phyloP scores from a whole-genome alignment of 2,888 invertebrate species.

The Chaitophorus viminalis region DNA sequence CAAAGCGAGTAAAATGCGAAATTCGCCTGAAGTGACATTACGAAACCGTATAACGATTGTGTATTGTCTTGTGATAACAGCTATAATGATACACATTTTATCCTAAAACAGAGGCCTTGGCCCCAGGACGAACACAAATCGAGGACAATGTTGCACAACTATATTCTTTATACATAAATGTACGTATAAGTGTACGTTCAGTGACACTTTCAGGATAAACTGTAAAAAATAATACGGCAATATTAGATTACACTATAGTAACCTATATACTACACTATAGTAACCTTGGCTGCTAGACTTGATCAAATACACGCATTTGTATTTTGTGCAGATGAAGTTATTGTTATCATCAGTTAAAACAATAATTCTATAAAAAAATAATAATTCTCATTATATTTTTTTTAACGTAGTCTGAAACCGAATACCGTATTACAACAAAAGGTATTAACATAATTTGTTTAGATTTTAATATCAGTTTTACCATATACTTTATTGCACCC shows the following conservation, averaged over 20 bases:
- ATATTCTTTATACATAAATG: neutral
- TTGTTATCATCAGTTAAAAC: neutral
- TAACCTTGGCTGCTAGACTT: constrained; percentile 9
- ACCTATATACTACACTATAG: constrained; percentile 18
- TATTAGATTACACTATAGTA: constrained; percentile 2
- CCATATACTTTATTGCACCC: neutral
- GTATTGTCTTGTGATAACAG: constrained; percentile 50
- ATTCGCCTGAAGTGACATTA: constrained; percentile 17
- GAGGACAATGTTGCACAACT: constrained; percentile 32
- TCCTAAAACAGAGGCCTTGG: neutral
- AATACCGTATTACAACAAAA: neutral
- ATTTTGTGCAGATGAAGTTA: neutral
- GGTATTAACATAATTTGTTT: neutral
- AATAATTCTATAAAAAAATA: constrained; percentile 9
- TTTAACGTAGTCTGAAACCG: neutral
- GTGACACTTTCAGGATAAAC: constrained; percentile 7
- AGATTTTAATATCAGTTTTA: neutral
- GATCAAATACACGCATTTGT: neutral
- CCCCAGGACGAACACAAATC: constrained; percentile 19
- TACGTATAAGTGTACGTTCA: neutral
- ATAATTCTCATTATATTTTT: constrained; percentile 21
- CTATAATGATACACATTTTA: constrained; percentile 44
- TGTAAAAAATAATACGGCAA: neutral
- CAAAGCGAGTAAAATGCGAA: constrained; percentile 28
- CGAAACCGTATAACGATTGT: neutral